Evolutionary conservation across 2,797 vertebrate species (phyloP), one percentile per base, ranked within the genome.

Genomic region (Macropus fuliginosus): DNA sequence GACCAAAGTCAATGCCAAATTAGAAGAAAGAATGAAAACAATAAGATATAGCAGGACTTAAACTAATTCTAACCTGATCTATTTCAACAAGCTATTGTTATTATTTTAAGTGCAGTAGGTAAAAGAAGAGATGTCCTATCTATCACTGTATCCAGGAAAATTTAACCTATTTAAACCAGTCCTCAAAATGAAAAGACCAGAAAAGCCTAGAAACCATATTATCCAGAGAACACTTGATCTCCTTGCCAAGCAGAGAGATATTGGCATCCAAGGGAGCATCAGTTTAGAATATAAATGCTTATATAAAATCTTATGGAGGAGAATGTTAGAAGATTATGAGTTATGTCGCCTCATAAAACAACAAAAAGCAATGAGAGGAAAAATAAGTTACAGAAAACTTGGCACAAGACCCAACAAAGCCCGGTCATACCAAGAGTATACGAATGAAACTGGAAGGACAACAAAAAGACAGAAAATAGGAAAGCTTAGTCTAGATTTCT

Each of bases 401-500:
- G 74, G 40, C 74, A 87, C 21, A 50, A 87, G 74, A 87, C 74
- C 74, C 74, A 87, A 46, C 3, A 0, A 50, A 87, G 74, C 21
- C 40, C 28, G 74, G 40, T 87, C 74, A 50, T 50, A 87, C 74
- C 40, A 87, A 87, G 21, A 27, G 74, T 87, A 46, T 46, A 81
- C 4, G 24, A 40, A 87, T 87, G 40, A 87, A 87, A 27, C 74
- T 87, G 74, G 74, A 87, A 87, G 21, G 74, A 87, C 74, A 87
- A 87, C 74, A 87, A 46, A 87, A 87, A 81, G 66, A 81, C n/a
- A 81, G n/a, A 81, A 81, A 46, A 81, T 24, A 87, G 74, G 50
- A 87, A 87, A 87, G 74, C 74, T 87, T 87, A 87, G 74, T 87
- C 74, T 87, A 27, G 74, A 87, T 46, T 87, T 87, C 40, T 87